Base-by-base conservation (phyloP, 1,140 invertebrate genomes). In the Lucilia sericata region DNA sequence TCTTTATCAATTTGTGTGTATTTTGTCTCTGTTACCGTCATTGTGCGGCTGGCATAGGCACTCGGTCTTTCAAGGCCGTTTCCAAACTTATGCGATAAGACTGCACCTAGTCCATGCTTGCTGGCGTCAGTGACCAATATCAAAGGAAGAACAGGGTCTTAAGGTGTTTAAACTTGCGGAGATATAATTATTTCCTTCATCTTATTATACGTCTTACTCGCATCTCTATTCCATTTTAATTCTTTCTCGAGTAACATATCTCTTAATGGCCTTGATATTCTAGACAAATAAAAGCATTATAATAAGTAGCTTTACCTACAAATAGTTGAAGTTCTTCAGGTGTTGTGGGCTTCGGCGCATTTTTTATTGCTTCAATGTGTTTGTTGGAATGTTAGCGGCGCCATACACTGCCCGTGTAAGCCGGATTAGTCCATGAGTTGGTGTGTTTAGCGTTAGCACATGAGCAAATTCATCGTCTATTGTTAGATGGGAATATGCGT, bases 1-100 rank as follows among this genome's bases (percentile, higher is more conserved):
- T 93, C 92, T 84, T 91, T 91, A 80, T 93, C 92, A 19, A 92
- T 89, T 83, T 92, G 88, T 42, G 87, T 60, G 84, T 92, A 92
- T 75, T 91, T 91, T 83, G 85, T 86, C 87, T 94, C 92, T 25
- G 91, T 87, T 55, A 82, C 25, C 19, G 86, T 88, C 25, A 94
- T 84, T 4, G 88, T 84, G 9, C 83, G 74, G 25, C 74, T 78
- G 13, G 74, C 47, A 14, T 78, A 84, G 10, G 83, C 83, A 60
- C 78, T 76, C 12, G 74, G 83, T 34, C 75, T n/a, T 13, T 78
- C 83, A 25, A n/a, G 13, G 14, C 74, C 74, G 10, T 30, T 76
- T 65, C 9, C n/a, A 13, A 76, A 14, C 4, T 25, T 19, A 60
- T 84, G 83, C 8, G 47, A 78, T 19, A 84, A 25, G 14, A 76